A percentile compares a stretch with the other conserved stretches of the same genome.
Evolutionary conservation across 2,888 invertebrate species (phyloP).

Genomic region (Seira sanloemensis): DNA sequence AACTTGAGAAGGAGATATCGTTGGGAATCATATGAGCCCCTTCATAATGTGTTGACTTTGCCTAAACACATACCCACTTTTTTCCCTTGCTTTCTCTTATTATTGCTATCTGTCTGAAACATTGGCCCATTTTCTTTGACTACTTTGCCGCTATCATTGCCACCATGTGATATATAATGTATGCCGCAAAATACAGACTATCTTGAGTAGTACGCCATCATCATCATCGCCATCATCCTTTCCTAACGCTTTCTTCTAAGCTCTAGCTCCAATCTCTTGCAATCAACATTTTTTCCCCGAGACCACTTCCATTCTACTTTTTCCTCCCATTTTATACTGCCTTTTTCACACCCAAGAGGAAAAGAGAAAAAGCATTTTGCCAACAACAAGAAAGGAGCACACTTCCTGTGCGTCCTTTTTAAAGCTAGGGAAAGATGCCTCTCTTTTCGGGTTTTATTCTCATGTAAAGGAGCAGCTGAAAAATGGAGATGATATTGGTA

Average conservation of each 20-base stretch:
- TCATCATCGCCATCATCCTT: neutral
- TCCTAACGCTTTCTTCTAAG: constrained; percentile 25
- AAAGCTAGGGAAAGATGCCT: too few species aligned
- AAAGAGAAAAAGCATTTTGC: constrained; percentile 45
- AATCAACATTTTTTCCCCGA: constrained; percentile 45
- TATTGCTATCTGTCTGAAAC: constrained; percentile 56
- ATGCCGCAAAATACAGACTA: neutral
- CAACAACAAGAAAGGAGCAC: neutral
- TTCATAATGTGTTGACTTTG: constrained; percentile 1
- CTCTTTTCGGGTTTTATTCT: too few species aligned
- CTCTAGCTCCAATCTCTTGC: constrained; percentile 45
- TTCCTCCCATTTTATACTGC: constrained; percentile 21
- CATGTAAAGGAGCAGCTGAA: neutral
- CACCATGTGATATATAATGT: neutral
- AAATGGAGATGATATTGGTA: neutral
- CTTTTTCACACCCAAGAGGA: constrained; percentile 52
- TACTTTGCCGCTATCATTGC: neutral
- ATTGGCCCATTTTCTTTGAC: constrained; percentile 54
- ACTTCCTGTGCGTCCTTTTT: neutral
- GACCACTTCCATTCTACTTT: constrained; percentile 54
- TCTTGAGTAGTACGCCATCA: neutral
- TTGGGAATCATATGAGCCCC: neutral
- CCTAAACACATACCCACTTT: neutral
- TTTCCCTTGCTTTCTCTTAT: constrained; percentile 16
- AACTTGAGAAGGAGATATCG: neutral